Base-by-base conservation (phyloP, 2,113 vertebrate species). In the Microcebus tavaratra region DNA sequence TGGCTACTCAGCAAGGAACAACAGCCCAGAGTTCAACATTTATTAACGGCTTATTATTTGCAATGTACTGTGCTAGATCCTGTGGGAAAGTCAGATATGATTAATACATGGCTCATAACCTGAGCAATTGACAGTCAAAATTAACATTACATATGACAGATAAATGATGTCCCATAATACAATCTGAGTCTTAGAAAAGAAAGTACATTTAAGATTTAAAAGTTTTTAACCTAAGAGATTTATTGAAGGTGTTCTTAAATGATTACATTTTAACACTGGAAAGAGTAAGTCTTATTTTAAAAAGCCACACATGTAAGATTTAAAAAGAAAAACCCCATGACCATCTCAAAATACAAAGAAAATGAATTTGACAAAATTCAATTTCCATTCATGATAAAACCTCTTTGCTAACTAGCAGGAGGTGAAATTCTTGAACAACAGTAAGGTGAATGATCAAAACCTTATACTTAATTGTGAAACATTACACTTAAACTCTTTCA, bases 91-190 rank as follows among this genome's bases (percentile, higher is more conserved):
- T 80, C 75, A 94, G 92, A 91, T 53, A 34, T 94, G 31, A 93
- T 86, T 91, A 97, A 96, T 34, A 61, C 34, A 83, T 39, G 63
- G 36, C 53, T 95, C 67, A 39, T 18, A 45, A 2, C 21, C 63
- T 88, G 85, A 94, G 61, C 63, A 89, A 68, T 80, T 96, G 31
- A 83, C 6, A 72, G 48, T 63, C 75, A 89, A 97, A 88, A 94
- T 76, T 85, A 97, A 93, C 14, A 83, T 55, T 68, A 95, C 10
- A 11, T 34, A 48, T 91, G 82, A 61, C n/a, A 91, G 59, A 81
- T 70, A 93, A 93, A 92, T 55, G 48, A 75, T 31, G n/a, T 50
- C 27, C 68, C 36, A 36, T 31, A 86, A 73, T 79, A 90, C 7
- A 88, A 68, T 53, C 27, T 61, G 6, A 96, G 68, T 95, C 50